Evolutionary conservation across 2,113 vertebrate genomes (phyloP).

Genomic region (Bubo scandiacus): DNA sequence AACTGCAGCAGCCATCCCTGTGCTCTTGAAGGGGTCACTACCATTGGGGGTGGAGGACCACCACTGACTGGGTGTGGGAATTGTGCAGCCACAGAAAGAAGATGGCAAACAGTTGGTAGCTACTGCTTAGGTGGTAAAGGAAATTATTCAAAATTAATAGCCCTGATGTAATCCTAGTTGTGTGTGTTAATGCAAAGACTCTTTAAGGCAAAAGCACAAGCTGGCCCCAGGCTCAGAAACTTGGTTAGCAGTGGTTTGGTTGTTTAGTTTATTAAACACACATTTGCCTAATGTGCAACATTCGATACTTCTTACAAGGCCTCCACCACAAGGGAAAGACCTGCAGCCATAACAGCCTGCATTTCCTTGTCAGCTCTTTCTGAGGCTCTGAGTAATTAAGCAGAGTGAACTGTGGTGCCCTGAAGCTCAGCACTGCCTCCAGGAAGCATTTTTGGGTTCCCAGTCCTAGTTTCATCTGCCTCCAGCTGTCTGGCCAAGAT

Average conservation of each 20-base stretch:
- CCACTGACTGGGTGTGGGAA: rapidly evolving
- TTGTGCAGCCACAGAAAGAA: not conserved
- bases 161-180: not conserved
- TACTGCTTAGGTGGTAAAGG: not conserved
- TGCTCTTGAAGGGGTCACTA: not conserved
- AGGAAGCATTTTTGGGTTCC: not conserved
- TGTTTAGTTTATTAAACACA: not conserved
- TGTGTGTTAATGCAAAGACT: not conserved
- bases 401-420: not conserved
- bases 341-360: not conserved
- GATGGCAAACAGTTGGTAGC: not conserved
- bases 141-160: not conserved
- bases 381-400: not conserved
- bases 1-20: not conserved
- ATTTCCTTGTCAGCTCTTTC: not conserved
- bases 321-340: not conserved
- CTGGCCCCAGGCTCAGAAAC: not conserved
- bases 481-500: not conserved
- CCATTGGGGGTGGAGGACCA: not conserved
- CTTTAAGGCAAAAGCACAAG: not conserved
- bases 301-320: rapidly evolving
- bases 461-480: not conserved
- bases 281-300: not conserved
- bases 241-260: not conserved
- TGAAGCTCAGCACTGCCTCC: not conserved